Evolutionary conservation across 2,888 invertebrate genomes (phyloP), one percentile per base, ranked within the genome.

Genomic region (Onthophagus sagittarius): DNA sequence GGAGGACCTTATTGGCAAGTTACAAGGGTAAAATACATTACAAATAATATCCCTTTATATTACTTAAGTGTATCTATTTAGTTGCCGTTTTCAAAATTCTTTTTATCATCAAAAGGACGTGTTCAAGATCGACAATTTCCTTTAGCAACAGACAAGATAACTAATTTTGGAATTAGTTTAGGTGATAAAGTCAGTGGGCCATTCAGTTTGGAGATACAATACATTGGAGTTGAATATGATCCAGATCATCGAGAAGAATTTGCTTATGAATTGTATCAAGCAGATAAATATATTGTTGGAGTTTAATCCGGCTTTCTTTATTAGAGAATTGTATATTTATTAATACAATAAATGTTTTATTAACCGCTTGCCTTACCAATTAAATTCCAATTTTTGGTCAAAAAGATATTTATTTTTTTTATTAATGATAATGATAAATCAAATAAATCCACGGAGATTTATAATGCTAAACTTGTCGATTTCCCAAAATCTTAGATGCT

Each of bases 1-100:
- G 99, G 99, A 62, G 98, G 99, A 0, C 99, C 99, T 0, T 98
- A 99, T 84, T 99, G 99, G 99, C 99, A 99, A 87, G 86, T 91
- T 76, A 90, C 93, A 31, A 95, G 92, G 89, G 95, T 95, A 85
- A 81, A 11, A n/a, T 5, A 63, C 3, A 23, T 23, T 23, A 23
- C 3, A 23, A 23, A 23, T 23, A 23, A 23, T 23, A 23, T 23
- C 1, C 3, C 2, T n/a, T 53, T 2, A 33, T 13, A 23, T 14
- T 63, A 63, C 5, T 14, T 14, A 13, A 65, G 32, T 11, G n/a
- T 23, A 15, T 77, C 79, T 75, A 90, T 91, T 63, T 87, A 93
- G 94, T 94, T 98, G 81, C 98, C 98, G 0, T 96, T 98, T 86
- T 96, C 97, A 7, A 97, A 97, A 85, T 98, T 98, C 82, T 90